These are phyloP conservation scores for Myotis findleyi DNA, from an alignment of 2,797 vertebrate genomes.

Conservation along the genomic window DNA sequence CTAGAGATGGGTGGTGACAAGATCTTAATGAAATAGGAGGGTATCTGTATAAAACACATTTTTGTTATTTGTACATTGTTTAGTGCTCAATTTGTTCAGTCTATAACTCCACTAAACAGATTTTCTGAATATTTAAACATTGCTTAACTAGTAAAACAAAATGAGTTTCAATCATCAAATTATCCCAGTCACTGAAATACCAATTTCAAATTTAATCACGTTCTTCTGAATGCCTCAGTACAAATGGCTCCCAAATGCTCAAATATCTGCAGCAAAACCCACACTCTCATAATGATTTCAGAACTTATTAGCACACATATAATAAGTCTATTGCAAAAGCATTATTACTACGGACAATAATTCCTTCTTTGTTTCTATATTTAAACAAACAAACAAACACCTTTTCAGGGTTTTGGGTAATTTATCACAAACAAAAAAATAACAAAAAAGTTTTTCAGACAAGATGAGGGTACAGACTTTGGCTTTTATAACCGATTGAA, in stretches of 20 bases:
- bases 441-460: not conserved
- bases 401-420: not conserved
- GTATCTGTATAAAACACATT: not conserved
- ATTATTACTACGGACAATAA: not conserved
- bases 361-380: not conserved
- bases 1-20: not conserved
- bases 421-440: constrained; percentile 21
- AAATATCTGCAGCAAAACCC: not conserved
- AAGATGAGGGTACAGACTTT: not conserved
- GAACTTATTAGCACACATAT: not conserved
- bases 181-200: not conserved
- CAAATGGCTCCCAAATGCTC: not conserved
- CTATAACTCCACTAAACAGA: not conserved
- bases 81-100: not conserved
- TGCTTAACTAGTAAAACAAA: not conserved
- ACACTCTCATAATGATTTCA: not conserved
- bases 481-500: not conserved
- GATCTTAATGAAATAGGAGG: not conserved
- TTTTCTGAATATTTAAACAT: not conserved
- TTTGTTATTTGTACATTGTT: not conserved
- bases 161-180: not conserved
- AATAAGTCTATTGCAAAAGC: not conserved
- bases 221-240: not conserved
- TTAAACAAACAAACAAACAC: not conserved
- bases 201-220: constrained; percentile 17